Base-by-base conservation (phyloP, 1,140 invertebrate species). In the Habropoda laboriosa region DNA sequence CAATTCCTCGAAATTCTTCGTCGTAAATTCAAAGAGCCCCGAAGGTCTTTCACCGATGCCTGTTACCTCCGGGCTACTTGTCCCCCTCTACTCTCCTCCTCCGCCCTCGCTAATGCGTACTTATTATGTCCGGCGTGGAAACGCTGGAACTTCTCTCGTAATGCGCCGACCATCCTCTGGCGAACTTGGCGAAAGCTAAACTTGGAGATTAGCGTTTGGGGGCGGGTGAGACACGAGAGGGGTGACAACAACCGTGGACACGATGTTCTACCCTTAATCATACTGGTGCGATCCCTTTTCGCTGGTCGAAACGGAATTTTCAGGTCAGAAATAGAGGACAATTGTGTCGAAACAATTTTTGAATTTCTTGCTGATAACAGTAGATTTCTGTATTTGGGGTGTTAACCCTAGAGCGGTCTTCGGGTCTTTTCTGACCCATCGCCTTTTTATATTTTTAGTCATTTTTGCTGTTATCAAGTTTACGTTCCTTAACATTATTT, bases 161-260 rank as follows among this genome's bases (percentile, higher is more conserved):
- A 86, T 57, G 38, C 30, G 45, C 8, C n/a, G 18, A 53, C 42
- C 68, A 45, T 21, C 55, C 24, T 21, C 49, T 27, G 27, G 58
- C 51, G 1, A 47, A 55, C 32, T 45, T 57, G 13, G 12, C 61
- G 61, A 64, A 66, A 66, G 49, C 61, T 74, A 74, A 84, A 86
- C 79, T 86, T 58, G 7, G 24, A 74, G 80, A 85, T 85, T 82
- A 82, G 74, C 82, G 72, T 86, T 81, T 75, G 63, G 58, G 63
- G 58, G 5, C 12, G 35, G 13, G 38, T 12, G 27, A 21, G 42
- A 51, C 71, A 16, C 35, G 47, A 5, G n/a, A 3, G 7, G 32
- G 45, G 58, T 38, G 71, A 40, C 45, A 51, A 51, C 30, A 27
- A 58, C 60, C n/a, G 8, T 7, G 13, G 30, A 35, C 21, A 18